A percentile compares a stretch with the other conserved stretches of the same genome.
Evolutionary conservation across 2,888 invertebrate genomes (phyloP).

Genomic region (Agrochola lychnidis): DNA sequence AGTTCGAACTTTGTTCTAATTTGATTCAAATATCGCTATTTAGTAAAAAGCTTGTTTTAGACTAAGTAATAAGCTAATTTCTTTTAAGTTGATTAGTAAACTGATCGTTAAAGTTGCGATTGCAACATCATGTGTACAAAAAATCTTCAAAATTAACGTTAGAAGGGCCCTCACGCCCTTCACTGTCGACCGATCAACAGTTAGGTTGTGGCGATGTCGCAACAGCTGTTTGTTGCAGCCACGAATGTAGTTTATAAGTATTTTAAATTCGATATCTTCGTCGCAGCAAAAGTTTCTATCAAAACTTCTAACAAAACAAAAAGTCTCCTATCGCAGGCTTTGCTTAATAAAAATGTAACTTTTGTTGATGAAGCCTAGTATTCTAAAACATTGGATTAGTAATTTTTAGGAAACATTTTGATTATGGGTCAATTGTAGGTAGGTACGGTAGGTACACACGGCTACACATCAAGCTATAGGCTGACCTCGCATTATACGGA

Average conservation of each 20-base stretch:
- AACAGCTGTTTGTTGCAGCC: slow-evolving; percentile 27
- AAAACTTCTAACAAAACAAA: neutral
- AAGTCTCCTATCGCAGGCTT: neutral
- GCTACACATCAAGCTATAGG: too few species aligned
- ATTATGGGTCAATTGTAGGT: too few species aligned
- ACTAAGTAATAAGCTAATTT: neutral
- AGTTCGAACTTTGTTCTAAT: slow-evolving; percentile 48
- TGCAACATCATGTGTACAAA: slow-evolving; percentile 31
- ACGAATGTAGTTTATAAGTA: slow-evolving; percentile 10
- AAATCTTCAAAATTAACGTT: neutral
- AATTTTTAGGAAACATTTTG: neutral
- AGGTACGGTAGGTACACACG: too few species aligned
- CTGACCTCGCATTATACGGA: too few species aligned
- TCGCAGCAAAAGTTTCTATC: neutral
- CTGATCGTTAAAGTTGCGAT: slow-evolving; percentile 29
- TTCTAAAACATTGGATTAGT: neutral
- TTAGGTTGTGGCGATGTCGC: slow-evolving; percentile 35
- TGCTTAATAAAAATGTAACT: neutral
- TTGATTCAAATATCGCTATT: slow-evolving; percentile 29
- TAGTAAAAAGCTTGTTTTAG: slow-evolving; percentile 26
- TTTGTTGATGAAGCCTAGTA: neutral
- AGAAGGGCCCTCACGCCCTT: slow-evolving; percentile 38
- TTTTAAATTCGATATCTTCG: neutral
- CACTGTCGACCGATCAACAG: slow-evolving; percentile 25
- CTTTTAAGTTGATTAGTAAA: neutral